Percentiles rank a stretch among this genome's conserved stretches.
phyloP scores from a whole-genome alignment of 2,888 invertebrate species.

The Pandemis heparana region DNA sequence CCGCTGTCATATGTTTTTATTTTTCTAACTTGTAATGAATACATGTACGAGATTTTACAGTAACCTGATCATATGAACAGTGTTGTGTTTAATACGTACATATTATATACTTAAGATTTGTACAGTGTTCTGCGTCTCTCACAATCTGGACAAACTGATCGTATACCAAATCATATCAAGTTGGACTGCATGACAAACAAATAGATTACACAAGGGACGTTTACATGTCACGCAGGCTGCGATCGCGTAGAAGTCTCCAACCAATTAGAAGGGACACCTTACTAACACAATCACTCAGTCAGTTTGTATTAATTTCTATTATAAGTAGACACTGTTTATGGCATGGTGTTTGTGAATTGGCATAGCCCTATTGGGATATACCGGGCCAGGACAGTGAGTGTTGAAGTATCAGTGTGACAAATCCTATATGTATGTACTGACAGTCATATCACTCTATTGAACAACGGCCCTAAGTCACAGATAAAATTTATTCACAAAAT shows the following conservation, averaged over 20 bases:
- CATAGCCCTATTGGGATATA: not conserved
- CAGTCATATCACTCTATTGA: not conserved
- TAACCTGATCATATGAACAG: not conserved
- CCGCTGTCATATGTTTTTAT: not conserved
- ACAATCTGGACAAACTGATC: too few species aligned
- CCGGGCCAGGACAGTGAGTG: not conserved
- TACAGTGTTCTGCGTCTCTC: not conserved
- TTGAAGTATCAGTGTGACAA: not conserved
- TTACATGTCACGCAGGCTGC: too few species aligned
- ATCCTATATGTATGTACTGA: not conserved
- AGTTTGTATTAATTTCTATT: too few species aligned
- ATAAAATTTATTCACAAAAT: not conserved
- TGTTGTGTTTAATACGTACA: not conserved
- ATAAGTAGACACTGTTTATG: too few species aligned
- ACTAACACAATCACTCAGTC: too few species aligned
- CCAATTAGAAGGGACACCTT: not conserved
- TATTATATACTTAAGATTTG: not conserved
- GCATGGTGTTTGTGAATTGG: not conserved
- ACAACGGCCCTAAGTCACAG: constrained; percentile 1
- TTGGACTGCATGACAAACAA: too few species aligned
- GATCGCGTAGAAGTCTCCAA: not conserved
- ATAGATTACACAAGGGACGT: not conserved
- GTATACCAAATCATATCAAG: too few species aligned
- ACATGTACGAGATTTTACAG: not conserved
- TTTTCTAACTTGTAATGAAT: too few species aligned